Conservation (phyloP, 2,113 vertebrate genomes). For the Gambusia holbrooki region DNA sequence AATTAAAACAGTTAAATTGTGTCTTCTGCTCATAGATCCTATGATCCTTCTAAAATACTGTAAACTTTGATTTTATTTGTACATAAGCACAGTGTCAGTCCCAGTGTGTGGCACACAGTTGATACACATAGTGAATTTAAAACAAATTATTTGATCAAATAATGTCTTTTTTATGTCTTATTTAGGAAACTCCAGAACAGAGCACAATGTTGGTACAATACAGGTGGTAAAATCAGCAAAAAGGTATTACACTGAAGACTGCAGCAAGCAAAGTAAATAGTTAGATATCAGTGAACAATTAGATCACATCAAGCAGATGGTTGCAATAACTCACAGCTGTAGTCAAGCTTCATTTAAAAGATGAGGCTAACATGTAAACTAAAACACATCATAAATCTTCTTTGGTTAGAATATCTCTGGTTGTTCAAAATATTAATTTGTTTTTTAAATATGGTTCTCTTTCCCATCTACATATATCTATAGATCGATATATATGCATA, state of each 20-base stretch:
- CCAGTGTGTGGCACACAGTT: conserved; percentile 9
- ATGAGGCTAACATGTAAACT: conserved; percentile 11
- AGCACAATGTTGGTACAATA: background rate
- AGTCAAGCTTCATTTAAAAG: background rate
- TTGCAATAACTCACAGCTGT: background rate
- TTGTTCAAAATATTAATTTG: conserved; percentile 45
- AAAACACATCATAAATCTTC: conserved; percentile 4
- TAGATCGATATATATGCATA: too few species aligned
- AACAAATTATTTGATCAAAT: background rate
- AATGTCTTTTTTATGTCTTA: background rate
- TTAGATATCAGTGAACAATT: conserved; percentile 50
- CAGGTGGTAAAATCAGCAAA: background rate
- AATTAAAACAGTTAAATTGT: conserved; percentile 61
- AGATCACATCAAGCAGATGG: background rate
- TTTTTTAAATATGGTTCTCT: conserved; percentile 2
- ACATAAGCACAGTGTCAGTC: conserved; percentile 41
- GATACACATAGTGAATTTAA: background rate
- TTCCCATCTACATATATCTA: background rate
- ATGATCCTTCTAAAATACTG: conserved; percentile 19
- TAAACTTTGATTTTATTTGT: background rate
- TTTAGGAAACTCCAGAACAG: background rate
- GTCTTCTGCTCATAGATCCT: conserved; percentile 35
- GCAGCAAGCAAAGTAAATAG: background rate
- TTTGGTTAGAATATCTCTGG: conserved; percentile 27
- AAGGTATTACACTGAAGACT: background rate